A percentile compares a stretch with the other conserved stretches of the same genome.
phyloP scores from a whole-genome alignment of 2,797 vertebrate genomes.

The Phataginus tricuspis region DNA sequence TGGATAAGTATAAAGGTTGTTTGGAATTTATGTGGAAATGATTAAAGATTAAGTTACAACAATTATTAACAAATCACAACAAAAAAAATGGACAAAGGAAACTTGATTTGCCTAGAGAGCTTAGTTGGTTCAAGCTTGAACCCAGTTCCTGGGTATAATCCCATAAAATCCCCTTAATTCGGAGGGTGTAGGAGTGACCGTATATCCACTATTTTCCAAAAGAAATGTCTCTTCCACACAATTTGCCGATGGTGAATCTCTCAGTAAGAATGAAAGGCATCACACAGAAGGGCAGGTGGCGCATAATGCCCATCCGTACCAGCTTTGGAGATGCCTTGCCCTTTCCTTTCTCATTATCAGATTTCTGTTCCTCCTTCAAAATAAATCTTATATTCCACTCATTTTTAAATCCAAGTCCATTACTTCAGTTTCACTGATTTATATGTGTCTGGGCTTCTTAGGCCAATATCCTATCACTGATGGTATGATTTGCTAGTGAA shows the following conservation, averaged over 20 bases:
- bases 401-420: neutral
- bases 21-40: neutral
- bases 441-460: neutral
- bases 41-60: neutral
- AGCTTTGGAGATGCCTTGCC: neutral
- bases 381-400: neutral
- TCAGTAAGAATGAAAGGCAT: neutral
- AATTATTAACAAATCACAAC: neutral
- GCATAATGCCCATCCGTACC: neutral
- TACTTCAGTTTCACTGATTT: neutral
- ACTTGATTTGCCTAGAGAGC: neutral
- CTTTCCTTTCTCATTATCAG: neutral
- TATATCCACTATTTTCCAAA: neutral
- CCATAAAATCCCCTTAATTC: neutral
- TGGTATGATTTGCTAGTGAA: neutral
- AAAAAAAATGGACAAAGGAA: neutral
- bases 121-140: neutral
- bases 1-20: neutral
- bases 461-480: neutral
- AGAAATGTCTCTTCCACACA: neutral
- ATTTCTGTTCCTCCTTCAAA: neutral
- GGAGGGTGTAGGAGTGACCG: neutral
- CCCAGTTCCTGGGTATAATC: neutral
- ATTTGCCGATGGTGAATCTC: neutral
- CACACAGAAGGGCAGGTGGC: neutral